Base-by-base conservation (phyloP, 2,888 invertebrate genomes). In the Schrankia costaestrigalis region DNA sequence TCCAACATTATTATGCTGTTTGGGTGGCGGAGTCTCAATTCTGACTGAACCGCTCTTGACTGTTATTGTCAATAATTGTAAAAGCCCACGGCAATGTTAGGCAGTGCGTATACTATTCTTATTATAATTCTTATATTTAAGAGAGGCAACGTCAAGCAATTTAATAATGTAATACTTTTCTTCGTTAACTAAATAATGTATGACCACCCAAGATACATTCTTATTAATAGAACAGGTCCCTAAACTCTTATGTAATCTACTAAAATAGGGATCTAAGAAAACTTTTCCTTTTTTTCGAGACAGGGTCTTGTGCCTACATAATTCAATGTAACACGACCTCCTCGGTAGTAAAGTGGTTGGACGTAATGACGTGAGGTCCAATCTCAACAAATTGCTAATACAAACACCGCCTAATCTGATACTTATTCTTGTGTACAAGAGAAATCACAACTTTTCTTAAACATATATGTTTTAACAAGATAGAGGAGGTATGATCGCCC, bases 371-470 rank as follows among this genome's bases (percentile, higher is more conserved):
- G 35, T 58, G 53, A 42, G 49, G 44, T 45, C 39, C 27, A 37
- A 48, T 35, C 36, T 45, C 34, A 26, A 35, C 46, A 37, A 58
- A 61, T 37, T 53, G 46, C 33, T 47, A 47, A 13, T 17, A 37
- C 42, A 58, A 62, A 60, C 53, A 60, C 23, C 22, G 36, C 35
- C 41, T 53, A 60, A 58, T 60, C 50, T 34, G 56, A 41, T 53
- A 47, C 48, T 42, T 43, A 42, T 35, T 25, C 21, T 10, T 46
- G 35, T 51, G 39, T 51, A 47, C 41, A 35, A 36, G 38, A 56
- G 50, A 47, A 53, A 59, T 53, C 54, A 48, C 51, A 36, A 45
- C 49, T 57, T 47, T 52, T 49, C 48, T 34, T 43, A 38, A 42
- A 47, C 46, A 51, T 37, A 53, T 35, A 54, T 37, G 47, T 39